phyloP scores from a whole-genome alignment of 2,113 vertebrate genomes.

The Tragulus kanchil region DNA sequence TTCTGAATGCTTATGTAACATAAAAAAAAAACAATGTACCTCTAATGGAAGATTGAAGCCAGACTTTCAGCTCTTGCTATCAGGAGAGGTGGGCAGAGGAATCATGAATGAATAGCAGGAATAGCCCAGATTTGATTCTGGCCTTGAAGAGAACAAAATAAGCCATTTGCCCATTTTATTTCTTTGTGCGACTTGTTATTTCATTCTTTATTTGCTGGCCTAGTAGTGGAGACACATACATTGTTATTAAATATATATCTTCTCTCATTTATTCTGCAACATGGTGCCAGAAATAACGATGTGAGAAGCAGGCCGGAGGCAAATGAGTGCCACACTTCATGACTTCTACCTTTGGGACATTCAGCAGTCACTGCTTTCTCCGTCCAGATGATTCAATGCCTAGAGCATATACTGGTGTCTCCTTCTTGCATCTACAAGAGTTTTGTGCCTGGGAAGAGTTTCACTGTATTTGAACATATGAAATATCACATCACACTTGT shows the following conservation, averaged over 20 bases:
- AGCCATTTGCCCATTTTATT: not conserved
- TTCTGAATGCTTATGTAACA: not conserved
- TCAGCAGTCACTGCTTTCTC: not conserved
- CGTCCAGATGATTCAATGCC: not conserved
- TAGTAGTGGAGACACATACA: not conserved
- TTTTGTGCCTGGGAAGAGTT: not conserved
- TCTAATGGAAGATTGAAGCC: not conserved
- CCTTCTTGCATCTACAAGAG: not conserved
- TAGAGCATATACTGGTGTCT: not conserved
- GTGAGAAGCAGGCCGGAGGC: not conserved
- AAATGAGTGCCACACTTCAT: not conserved
- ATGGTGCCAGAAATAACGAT: not conserved
- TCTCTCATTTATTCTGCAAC: not conserved
- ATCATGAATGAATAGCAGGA: not conserved
- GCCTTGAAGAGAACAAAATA: not conserved
- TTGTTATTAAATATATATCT: not conserved
- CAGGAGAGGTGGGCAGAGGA: not conserved
- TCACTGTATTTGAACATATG: not conserved
- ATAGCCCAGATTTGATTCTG: not conserved
- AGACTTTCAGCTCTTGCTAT: not conserved
- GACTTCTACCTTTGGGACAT: not conserved
- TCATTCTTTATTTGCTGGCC: conserved; percentile 24
- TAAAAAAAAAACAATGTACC: not conserved
- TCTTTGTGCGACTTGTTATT: not conserved
- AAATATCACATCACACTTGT: not conserved